These are phyloP conservation scores for Amiota minor DNA, from an alignment of 2,888 invertebrate genomes.

Conservation along the genomic window DNA sequence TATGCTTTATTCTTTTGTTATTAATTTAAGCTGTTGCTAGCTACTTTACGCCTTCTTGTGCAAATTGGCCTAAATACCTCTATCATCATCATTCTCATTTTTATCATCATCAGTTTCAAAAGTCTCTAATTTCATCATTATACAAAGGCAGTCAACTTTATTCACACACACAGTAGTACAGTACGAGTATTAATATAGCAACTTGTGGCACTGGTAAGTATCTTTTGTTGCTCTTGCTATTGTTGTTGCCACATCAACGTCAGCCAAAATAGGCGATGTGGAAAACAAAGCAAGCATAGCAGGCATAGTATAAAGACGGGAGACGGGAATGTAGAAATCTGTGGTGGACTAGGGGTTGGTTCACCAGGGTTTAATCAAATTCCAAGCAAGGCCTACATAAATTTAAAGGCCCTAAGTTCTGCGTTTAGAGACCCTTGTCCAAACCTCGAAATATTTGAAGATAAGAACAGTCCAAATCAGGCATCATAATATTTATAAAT, in stretches of 20 bases:
- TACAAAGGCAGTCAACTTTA: conserved; percentile 29
- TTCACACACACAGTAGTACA: neutral
- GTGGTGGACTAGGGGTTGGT: too few relatives aligned
- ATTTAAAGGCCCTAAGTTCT: too few relatives aligned
- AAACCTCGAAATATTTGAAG: too few relatives aligned
- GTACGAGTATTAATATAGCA: conserved; percentile 19
- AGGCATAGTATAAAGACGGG: neutral
- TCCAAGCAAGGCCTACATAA: too few relatives aligned
- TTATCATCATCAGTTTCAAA: conserved; percentile 44
- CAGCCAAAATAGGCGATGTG: conserved; percentile 18
- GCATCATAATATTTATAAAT: too few relatives aligned
- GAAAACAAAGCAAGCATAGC: neutral
- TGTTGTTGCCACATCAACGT: conserved; percentile 28
- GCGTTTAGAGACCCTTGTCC: too few relatives aligned
- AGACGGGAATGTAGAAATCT: too few relatives aligned
- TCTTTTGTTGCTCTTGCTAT: conserved; percentile 29
- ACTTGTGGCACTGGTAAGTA: conserved; percentile 1
- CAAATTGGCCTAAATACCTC: conserved; percentile 54
- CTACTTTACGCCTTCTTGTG: conserved; percentile 14
- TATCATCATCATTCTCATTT: too few relatives aligned
- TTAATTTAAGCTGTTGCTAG: too few relatives aligned
- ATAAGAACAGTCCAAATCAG: too few relatives aligned
- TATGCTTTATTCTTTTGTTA: neutral
- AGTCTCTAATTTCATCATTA: conserved; percentile 57
- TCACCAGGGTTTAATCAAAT: too few relatives aligned